These are phyloP conservation scores for Malacosoma neustria DNA, from an alignment of 2,888 invertebrate species.

Conservation along the genomic window DNA sequence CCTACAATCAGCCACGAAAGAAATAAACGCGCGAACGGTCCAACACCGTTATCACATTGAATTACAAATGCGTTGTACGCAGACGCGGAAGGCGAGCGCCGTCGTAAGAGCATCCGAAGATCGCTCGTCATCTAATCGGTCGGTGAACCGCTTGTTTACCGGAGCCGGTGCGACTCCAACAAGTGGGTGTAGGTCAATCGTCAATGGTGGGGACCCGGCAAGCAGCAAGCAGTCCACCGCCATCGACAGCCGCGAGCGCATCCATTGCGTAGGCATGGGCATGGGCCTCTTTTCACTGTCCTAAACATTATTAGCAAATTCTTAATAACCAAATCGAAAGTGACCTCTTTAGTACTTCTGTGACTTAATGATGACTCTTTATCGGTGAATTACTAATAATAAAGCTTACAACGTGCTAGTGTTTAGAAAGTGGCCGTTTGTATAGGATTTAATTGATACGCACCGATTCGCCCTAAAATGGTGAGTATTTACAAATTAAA, in stretches of 20 bases:
- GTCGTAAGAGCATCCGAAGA: constrained; percentile 33
- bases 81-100: constrained; percentile 28
- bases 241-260: constrained; percentile 49
- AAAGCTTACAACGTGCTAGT: constrained; percentile 41
- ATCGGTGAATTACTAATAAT: constrained; percentile 31
- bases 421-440: constrained; percentile 43
- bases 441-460: constrained; percentile 36
- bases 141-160: constrained; percentile 73
- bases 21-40: constrained; percentile 49
- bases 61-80: constrained; percentile 53
- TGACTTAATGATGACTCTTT: constrained; percentile 49
- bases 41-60: constrained; percentile 64
- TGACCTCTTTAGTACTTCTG: constrained; percentile 44
- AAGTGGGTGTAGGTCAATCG: constrained; percentile 62
- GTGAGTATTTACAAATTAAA: constrained; percentile 28
- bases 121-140: constrained; percentile 56
- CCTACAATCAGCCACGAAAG: constrained; percentile 45
- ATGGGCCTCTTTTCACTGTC: constrained; percentile 39
- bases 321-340: constrained; percentile 34
- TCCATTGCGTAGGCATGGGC: constrained; percentile 45
- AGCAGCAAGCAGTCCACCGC: constrained; percentile 42
- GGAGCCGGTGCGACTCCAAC: constrained; percentile 44
- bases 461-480: constrained; percentile 35
- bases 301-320: constrained; percentile 28
- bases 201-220: constrained; percentile 40